Base-by-base conservation (phyloP, 1,140 invertebrate species). In the Anagrus nilaparvatae region DNA sequence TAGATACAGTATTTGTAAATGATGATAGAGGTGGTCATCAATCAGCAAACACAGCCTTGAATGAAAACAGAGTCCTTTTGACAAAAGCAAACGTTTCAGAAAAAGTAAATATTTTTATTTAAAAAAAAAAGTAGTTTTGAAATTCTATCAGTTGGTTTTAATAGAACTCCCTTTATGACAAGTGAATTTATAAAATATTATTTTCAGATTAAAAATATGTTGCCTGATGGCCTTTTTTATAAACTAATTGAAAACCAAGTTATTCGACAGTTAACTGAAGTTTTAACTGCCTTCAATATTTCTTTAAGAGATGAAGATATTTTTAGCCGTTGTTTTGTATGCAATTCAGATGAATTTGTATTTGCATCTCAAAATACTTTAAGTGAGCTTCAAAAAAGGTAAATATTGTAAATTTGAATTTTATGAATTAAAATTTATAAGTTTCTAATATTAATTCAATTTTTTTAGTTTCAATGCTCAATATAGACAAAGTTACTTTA, bases 241-340 rank as follows among this genome's bases (percentile, higher is more conserved):
- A 56, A 63, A 47, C 65, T 82, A 3, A 41, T 48, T 5, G 48
- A 52, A 12, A 56, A 69, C 23, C 54, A 44, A 10, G 48, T 53
- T 17, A 56, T 74, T 2, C 60, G 71, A 12, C 81, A 84, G 58
- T 51, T 79, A 2, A 50, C 63, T 29, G 71, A 80, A 53, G 72
- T 84, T 4, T 47, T 83, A 3, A 59, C 65, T 10, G 63, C 75
- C 52, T 84, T 78, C 50, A 75, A 79, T 48, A 60, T 86, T 13
- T 47, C 56, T 12, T 65, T 84, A 7, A 71, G 62, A 7, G 60
- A 71, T 43, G 56, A 68, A 27, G 71, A 83, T 59, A 71, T 84
- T 28, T 81, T 82, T 46, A 79, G 74, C 51, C 64, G 79, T 34
- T 85, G 82, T 58, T 67, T 74, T 56, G 72, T 78, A 52, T 82